A percentile compares a stretch with the other conserved stretches of the same genome.
Conservation (phyloP, 2,888 invertebrate genomes). For the Himalopsyche japonica region DNA sequence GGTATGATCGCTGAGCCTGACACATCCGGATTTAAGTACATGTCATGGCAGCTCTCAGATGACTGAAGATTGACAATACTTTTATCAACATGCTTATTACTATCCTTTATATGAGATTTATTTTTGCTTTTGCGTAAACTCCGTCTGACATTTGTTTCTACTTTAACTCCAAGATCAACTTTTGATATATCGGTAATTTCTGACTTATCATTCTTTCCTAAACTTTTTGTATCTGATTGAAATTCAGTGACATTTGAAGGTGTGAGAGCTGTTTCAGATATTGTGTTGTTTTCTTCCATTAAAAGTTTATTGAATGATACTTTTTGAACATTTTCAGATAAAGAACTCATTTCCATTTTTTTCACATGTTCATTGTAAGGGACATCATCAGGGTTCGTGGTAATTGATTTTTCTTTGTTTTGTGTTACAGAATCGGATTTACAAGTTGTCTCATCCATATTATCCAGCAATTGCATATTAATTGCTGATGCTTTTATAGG, state of each 20-base stretch:
- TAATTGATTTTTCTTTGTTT: neutral
- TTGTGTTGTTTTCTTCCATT: constrained; percentile 25
- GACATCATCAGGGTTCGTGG: neutral
- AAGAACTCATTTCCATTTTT: neutral
- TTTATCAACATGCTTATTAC: constrained; percentile 14
- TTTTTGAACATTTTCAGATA: neutral
- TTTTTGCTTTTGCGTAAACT: constrained; percentile 30
- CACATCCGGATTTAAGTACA: constrained; percentile 30
- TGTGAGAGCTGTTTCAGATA: constrained; percentile 38
- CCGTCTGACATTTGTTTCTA: constrained; percentile 31
- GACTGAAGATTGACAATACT: neutral
- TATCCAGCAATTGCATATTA: neutral
- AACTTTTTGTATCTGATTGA: constrained; percentile 20
- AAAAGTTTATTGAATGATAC: constrained; percentile 19
- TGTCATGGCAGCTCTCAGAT: constrained; percentile 24
- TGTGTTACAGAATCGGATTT: neutral
- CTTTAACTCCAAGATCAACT: constrained; percentile 31
- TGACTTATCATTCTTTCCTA: constrained; percentile 17
- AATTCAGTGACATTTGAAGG: constrained; percentile 34
- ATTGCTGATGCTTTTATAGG: neutral
- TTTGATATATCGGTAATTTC: constrained; percentile 26
- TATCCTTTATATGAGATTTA: constrained; percentile 5
- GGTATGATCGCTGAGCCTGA: constrained; percentile 35
- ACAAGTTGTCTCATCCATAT: neutral
- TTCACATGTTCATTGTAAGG: neutral